These are phyloP conservation scores for Rhineura floridana DNA, from an alignment of 2,113 vertebrate species.

Conservation along the genomic window DNA sequence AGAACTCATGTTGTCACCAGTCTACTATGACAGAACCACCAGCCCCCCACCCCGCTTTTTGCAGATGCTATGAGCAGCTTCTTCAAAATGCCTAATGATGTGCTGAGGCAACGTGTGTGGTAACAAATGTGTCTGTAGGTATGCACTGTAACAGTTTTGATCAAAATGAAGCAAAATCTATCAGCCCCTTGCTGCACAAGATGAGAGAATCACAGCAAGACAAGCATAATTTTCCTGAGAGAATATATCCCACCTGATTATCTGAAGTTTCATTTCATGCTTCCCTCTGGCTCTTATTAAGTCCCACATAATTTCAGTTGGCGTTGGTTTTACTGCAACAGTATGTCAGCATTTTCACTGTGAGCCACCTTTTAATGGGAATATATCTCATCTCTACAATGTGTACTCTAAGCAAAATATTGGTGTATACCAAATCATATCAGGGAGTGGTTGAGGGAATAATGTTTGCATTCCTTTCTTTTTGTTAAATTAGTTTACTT, in stretches of 20 bases:
- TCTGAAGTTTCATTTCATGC: conserved; percentile 29
- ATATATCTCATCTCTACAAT: conserved; percentile 53
- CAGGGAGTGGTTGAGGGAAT: background rate
- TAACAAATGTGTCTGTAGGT: background rate
- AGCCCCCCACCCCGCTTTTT: background rate
- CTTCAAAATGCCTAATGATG: conserved; percentile 6
- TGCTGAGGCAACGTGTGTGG: background rate
- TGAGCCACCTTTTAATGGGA: conserved; percentile 56
- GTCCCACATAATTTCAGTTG: conserved; percentile 28
- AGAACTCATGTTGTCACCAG: background rate
- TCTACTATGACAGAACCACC: background rate
- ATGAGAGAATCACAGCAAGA: background rate
- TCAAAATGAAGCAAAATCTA: background rate
- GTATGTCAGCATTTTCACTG: conserved; percentile 58
- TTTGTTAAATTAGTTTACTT: background rate
- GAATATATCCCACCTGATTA: conserved; percentile 37
- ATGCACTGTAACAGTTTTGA: background rate
- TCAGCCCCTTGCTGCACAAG: conserved; percentile 20
- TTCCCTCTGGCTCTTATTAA: conserved; percentile 32
- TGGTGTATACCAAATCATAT: conserved; percentile 28
- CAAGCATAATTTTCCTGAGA: conserved; percentile 18
- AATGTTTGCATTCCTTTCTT: conserved; percentile 17
- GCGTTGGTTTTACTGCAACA: conserved; percentile 39
- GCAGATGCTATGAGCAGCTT: background rate
- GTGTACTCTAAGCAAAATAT: conserved; percentile 54